phyloP scores from a whole-genome alignment of 2,888 invertebrate genomes.

The Loripinus fragilis region DNA sequence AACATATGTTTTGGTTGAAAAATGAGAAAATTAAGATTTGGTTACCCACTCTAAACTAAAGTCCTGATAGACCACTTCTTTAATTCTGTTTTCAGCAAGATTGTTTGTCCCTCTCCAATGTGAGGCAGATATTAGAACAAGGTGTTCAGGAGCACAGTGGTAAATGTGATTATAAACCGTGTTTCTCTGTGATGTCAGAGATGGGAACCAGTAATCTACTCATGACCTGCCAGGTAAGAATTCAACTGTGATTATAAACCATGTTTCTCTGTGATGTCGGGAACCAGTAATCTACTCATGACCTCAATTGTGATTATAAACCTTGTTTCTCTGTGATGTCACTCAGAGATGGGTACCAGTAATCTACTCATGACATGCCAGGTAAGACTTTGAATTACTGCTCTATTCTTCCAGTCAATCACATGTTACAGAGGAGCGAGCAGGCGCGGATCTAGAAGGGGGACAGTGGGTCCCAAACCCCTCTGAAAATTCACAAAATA shows the following conservation, averaged over 20 bases:
- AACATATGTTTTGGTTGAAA: no score
- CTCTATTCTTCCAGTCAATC: no score
- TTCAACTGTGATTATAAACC: constrained; percentile 67
- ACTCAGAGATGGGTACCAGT: constrained; percentile 63
- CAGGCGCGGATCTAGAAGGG: no score
- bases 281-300: constrained; percentile 72
- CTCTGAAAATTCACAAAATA: no score
- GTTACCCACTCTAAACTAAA: no score
- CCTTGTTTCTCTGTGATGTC: constrained; percentile 62
- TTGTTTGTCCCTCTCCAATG: constrained; percentile 67
- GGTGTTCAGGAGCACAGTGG: constrained; percentile 66
- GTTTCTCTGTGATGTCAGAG: constrained; percentile 67
- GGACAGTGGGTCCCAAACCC: no score
- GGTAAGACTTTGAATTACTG: no score
- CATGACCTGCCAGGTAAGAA: constrained; percentile 74
- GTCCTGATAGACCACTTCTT: no score
- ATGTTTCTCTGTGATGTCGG: constrained; percentile 65
- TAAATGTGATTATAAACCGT: constrained; percentile 65
- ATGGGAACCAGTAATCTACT: constrained; percentile 70
- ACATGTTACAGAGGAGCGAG: no score
- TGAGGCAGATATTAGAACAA: constrained; percentile 64
- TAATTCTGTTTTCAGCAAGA: constrained; percentile 76
- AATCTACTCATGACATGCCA: constrained; percentile 77
- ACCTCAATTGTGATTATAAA: constrained; percentile 67
- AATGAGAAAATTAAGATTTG: no score